These are phyloP conservation scores for Rhynchomys soricoides DNA, from an alignment of 2,113 vertebrate genomes.

Conservation along the genomic window DNA sequence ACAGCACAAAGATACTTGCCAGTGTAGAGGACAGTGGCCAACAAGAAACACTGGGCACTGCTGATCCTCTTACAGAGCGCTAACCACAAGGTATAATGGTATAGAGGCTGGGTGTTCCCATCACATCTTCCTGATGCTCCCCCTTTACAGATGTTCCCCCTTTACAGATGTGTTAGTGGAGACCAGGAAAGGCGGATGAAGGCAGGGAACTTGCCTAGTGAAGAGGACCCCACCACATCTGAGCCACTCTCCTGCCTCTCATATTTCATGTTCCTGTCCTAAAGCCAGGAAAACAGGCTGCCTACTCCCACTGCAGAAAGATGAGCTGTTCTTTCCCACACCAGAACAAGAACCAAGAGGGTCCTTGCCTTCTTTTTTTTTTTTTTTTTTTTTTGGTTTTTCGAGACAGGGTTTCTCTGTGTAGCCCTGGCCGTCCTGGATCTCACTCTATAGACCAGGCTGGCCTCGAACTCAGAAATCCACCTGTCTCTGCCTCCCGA, in stretches of 20 bases:
- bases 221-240: not conserved
- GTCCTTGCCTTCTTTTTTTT: not conserved
- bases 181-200: not conserved
- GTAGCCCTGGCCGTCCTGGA: too few relatives aligned
- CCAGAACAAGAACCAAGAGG: not conserved
- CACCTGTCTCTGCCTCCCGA: too few relatives aligned
- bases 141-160: not conserved
- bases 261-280: not conserved
- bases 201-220: not conserved
- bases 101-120: not conserved
- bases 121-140: not conserved
- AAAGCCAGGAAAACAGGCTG: not conserved
- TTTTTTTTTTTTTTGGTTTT: too few relatives aligned
- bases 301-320: not conserved
- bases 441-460: too few relatives aligned
- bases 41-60: not conserved
- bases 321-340: not conserved
- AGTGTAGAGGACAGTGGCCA: not conserved
- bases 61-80: accelerated
- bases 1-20: not conserved
- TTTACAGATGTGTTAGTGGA: not conserved
- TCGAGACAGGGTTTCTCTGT: too few relatives aligned
- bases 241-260: not conserved
- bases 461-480: too few relatives aligned
- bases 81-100: accelerated